Evolutionary conservation across 2,797 vertebrate genomes (phyloP).

Genomic region (Pipistrellus pipistrellus): DNA sequence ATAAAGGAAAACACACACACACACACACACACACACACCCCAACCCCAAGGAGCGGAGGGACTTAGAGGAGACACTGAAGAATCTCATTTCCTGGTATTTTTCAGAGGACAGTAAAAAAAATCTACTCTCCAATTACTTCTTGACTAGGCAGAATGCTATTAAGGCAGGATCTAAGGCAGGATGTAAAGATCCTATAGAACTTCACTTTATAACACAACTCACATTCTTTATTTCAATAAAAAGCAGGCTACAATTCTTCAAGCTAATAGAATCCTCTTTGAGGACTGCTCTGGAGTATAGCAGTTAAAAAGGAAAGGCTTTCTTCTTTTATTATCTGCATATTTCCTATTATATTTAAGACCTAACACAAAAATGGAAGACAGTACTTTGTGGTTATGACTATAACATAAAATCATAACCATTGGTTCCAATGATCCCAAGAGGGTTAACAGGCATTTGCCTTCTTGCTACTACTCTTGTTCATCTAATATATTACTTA

Average conservation of each 20-base stretch:
- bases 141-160: not conserved
- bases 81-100: not conserved
- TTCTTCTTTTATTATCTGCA: not conserved
- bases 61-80: not conserved
- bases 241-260: not conserved
- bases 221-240: slow-evolving; percentile 35
- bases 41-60: not conserved
- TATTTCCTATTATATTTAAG: slow-evolving; percentile 46
- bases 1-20: not conserved
- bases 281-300: slow-evolving; percentile 21
- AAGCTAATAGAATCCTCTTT: slow-evolving; percentile 37
- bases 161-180: not conserved
- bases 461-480: slow-evolving; percentile 51
- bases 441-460: not conserved
- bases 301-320: slow-evolving; percentile 27
- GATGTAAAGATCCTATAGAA: not conserved
- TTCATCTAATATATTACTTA: slow-evolving; percentile 58
- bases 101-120: not conserved
- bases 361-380: not conserved
- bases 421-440: not conserved
- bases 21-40: not conserved
- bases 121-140: not conserved
- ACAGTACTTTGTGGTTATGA: not conserved
- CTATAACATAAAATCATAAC: slow-evolving; percentile 14
- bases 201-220: slow-evolving; percentile 27